These are phyloP conservation scores for Pseudomyrmex pallidus DNA, from an alignment of 1,140 invertebrate species.

Conservation along the genomic window DNA sequence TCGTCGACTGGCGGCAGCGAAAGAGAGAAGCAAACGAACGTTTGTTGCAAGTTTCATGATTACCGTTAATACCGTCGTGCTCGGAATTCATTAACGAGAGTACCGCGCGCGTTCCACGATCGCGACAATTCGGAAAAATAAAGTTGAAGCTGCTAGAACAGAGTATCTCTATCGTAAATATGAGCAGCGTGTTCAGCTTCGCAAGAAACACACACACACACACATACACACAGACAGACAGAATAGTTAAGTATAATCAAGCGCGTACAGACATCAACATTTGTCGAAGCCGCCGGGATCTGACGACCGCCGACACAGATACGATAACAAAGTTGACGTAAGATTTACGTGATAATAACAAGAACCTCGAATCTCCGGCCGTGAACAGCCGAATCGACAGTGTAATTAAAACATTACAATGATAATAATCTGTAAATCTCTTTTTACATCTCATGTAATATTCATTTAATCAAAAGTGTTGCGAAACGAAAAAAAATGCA, in stretches of 20 bases:
- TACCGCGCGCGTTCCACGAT: slow-evolving; percentile 35
- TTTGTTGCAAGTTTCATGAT: not conserved
- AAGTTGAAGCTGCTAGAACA: slow-evolving; percentile 55
- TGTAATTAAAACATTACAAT: not conserved
- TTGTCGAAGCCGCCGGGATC: slow-evolving; percentile 47
- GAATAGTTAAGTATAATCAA: slow-evolving; percentile 72
- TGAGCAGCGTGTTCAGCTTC: slow-evolving; percentile 78
- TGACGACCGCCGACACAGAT: slow-evolving; percentile 34
- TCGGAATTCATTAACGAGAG: not conserved
- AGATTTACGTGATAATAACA: slow-evolving; percentile 23
- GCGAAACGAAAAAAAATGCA: not conserved
- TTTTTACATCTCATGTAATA: not conserved
- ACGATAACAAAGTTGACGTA: slow-evolving; percentile 45
- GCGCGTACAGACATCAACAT: slow-evolving; percentile 75
- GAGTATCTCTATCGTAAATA: slow-evolving; percentile 54
- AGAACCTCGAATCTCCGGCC: slow-evolving; percentile 55
- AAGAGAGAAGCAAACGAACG: slow-evolving; percentile 8
- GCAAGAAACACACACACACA: slow-evolving; percentile 78
- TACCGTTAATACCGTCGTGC: not conserved
- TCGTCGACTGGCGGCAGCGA: slow-evolving; percentile 26
- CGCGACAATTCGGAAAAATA: slow-evolving; percentile 46
- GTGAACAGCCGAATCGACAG: not conserved
- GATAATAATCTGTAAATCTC: not conserved
- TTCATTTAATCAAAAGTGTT: not conserved
- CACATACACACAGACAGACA: slow-evolving; percentile 78